A percentile compares a stretch with the other conserved stretches of the same genome.
phyloP scores from a whole-genome alignment of 2,888 invertebrate genomes.

The Ferdinandea cuprea region DNA sequence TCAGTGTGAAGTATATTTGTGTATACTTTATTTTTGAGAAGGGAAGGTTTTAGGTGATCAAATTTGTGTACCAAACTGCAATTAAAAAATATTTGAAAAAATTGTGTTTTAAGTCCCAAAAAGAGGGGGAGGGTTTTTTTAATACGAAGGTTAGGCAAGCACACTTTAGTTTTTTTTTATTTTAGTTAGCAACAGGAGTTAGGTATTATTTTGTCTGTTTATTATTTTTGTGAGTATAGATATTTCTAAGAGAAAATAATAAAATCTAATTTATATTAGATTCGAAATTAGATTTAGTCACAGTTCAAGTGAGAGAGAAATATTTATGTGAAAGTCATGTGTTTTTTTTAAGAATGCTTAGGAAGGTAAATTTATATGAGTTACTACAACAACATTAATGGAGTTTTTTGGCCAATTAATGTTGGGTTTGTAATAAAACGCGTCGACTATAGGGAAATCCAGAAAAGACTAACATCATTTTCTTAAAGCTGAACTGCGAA shows the following conservation, averaged over 20 bases:
- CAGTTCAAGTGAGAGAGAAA: not conserved
- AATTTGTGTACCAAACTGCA: slow-evolving; percentile 74
- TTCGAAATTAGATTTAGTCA: slow-evolving; percentile 11
- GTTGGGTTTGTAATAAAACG: no score
- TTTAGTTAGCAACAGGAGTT: slow-evolving; percentile 38
- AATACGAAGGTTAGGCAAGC: slow-evolving; percentile 44
- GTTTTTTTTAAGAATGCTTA: no score
- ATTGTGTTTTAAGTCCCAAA: slow-evolving; percentile 58
- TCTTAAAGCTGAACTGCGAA: no score
- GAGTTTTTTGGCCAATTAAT: no score
- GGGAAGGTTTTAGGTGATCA: slow-evolving; percentile 68
- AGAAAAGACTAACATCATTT: no score
- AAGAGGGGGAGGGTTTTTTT: slow-evolving; percentile 32
- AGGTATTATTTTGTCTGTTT: slow-evolving; percentile 17
- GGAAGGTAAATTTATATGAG: no score
- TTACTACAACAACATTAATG: no score
- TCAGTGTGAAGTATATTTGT: slow-evolving; percentile 64
- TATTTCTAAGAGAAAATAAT: not conserved
- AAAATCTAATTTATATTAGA: not conserved
- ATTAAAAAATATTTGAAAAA: slow-evolving; percentile 64
- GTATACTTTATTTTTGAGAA: slow-evolving; percentile 49
- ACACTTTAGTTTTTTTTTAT: slow-evolving; percentile 20
- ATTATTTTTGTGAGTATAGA: slow-evolving; percentile 29
- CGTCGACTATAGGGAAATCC: no score
- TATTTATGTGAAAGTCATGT: no score